Base-by-base conservation (phyloP, 1,140 invertebrate species). In the Patella vulgata region DNA sequence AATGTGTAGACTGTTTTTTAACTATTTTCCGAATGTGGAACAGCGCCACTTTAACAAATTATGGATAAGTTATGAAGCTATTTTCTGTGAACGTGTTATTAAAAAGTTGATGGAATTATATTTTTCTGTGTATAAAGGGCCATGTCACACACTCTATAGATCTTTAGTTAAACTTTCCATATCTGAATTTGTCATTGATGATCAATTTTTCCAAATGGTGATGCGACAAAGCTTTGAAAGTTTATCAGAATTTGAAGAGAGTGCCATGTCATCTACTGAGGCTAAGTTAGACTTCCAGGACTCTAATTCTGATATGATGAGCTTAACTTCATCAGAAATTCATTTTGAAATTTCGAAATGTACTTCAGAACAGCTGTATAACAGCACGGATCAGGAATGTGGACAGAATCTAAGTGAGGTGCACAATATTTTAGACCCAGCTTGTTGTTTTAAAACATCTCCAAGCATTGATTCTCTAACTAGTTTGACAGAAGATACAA, bases 261-360 rank as follows among this genome's bases (percentile, higher is more conserved):
- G 33, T 36, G 5, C 33, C 14, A 14, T 36, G 5, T 36, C 33
- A 36, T 36, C 33, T 36, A 8, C 33, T 36, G 33, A 36, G 14
- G 33, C 33, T 8, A 36, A 14, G 5, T 36, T 36, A 14, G 33
- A 14, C 5, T n/a, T n/a, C n/a, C n/a, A n/a, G n/a, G 6, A 14
- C 33, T 36, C 33, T 5, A 36, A 36, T 36, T 36, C 40, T 25
- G 31, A 53, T 12, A 17, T 21, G 1, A 6, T 36, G 23, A 21
- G 43, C 1, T 9, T 19, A 17, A 46, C 44, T 36, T 6, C 39
- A 1, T 53, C 62, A 0, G 47, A 28, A 12, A 36, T 53, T 14
- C 52, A 48, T 31, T n/a, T 64, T 14, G 62, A 64, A 19, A 56
- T 64, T 12, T 36, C 51, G 48, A 28, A 42, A 40, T 64, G 55